Percentiles rank a stretch among this genome's conserved stretches.
These are phyloP conservation scores for Malachius bipustulatus DNA, from an alignment of 2,888 invertebrate genomes.

Conservation along the genomic window DNA sequence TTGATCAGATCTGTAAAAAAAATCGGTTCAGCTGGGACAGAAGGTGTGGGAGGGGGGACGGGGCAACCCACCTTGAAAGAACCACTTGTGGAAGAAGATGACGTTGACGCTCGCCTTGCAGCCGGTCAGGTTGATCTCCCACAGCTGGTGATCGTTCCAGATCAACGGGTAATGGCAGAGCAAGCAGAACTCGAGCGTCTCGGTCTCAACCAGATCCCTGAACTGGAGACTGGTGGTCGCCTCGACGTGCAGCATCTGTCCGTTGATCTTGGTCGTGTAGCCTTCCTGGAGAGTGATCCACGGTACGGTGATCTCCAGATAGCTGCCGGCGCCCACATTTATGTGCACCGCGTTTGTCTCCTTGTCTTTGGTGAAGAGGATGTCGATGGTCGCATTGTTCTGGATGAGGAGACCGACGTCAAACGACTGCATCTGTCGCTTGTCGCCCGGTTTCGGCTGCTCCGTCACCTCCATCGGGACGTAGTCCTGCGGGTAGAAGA, in stretches of 20 bases:
- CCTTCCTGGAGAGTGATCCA: slow-evolving; percentile 58
- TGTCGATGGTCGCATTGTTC: slow-evolving; percentile 89
- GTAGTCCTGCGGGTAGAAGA: slow-evolving; percentile 89
- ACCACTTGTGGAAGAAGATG: slow-evolving; percentile 90
- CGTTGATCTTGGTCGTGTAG: slow-evolving; percentile 82
- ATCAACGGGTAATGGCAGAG: slow-evolving; percentile 80
- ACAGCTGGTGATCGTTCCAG: slow-evolving; percentile 96
- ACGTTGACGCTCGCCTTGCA: slow-evolving; percentile 89
- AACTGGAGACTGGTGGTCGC: slow-evolving; percentile 90
- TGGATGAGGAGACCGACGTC: slow-evolving; percentile 84
- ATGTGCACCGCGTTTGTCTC: slow-evolving; percentile 96
- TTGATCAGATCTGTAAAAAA: slow-evolving; percentile 67
- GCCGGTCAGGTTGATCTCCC: slow-evolving; percentile 83
- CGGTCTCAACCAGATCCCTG: slow-evolving; percentile 84
- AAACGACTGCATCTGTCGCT: slow-evolving; percentile 80
- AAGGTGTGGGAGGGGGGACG: background rate
- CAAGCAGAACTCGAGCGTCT: slow-evolving; percentile 86
- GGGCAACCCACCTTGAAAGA: slow-evolving; percentile 67
- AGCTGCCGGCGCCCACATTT: slow-evolving; percentile 89
- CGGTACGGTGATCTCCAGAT: slow-evolving; percentile 90
- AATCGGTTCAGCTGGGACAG: slow-evolving; percentile 9
- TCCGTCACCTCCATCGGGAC: slow-evolving; percentile 68
- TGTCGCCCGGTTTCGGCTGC: slow-evolving; percentile 75
- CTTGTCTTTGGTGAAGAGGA: slow-evolving; percentile 87
- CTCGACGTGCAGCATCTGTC: slow-evolving; percentile 87